Evolutionary conservation across 1,140 invertebrate genomes (phyloP).

Genomic region (Lordiphosa stackelbergi): DNA sequence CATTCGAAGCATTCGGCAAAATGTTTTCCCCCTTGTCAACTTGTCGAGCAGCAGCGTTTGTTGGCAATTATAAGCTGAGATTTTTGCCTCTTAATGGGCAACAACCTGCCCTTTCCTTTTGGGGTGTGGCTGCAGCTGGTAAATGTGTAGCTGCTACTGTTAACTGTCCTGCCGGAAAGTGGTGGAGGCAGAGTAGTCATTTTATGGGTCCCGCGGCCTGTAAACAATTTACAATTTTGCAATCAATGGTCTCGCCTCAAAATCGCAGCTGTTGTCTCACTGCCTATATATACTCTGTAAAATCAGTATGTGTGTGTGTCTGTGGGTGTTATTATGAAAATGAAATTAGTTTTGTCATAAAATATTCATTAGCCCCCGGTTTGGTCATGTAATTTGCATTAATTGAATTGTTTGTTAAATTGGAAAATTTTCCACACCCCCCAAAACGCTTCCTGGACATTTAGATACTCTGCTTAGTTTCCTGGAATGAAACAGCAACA

Average conservation of each 20-base stretch:
- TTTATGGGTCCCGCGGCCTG: constrained; percentile 41
- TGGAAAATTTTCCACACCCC: constrained; percentile 51
- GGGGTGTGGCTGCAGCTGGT: not conserved
- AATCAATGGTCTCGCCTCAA: constrained; percentile 29
- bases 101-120: not conserved
- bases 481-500: too few species aligned
- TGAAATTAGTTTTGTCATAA: constrained; percentile 71
- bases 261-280: constrained; percentile 20
- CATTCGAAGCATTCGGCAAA: not conserved
- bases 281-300: not conserved
- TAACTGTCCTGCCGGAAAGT: too few species aligned
- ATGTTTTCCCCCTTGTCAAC: not conserved
- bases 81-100: constrained; percentile 4
- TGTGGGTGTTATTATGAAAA: constrained; percentile 52
- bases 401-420: constrained; percentile 74
- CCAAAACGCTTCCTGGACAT: not conserved
- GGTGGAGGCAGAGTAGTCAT: constrained; percentile 14
- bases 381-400: constrained; percentile 67
- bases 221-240: constrained; percentile 47
- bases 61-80: constrained; percentile 45
- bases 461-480: constrained; percentile 46
- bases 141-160: too few species aligned
- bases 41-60: constrained; percentile 15
- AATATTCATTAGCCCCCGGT: constrained; percentile 59
- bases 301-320: constrained; percentile 12